These are phyloP conservation scores for Pollenia amentaria DNA, from an alignment of 2,888 invertebrate species.

Conservation along the genomic window DNA sequence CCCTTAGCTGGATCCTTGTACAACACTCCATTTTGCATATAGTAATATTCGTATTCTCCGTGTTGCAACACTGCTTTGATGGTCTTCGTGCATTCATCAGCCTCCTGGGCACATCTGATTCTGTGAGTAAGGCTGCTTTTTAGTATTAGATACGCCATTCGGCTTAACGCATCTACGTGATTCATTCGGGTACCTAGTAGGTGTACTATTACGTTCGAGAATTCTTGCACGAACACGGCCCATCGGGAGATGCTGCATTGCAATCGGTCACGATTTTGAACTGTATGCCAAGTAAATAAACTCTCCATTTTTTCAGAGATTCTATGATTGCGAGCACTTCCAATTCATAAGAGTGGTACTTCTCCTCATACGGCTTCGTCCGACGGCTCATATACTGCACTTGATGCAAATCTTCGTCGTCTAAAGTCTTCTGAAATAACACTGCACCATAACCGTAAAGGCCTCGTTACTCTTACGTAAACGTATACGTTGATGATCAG, in stretches of 20 bases:
- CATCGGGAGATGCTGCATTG: slow-evolving; percentile 76
- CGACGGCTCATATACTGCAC: slow-evolving; percentile 79
- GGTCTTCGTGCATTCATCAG: slow-evolving; percentile 47
- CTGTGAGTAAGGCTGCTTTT: slow-evolving; percentile 46
- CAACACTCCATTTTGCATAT: slow-evolving; percentile 59
- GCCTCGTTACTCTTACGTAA: too few relatives aligned
- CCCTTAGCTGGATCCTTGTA: slow-evolving; percentile 32
- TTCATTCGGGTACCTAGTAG: slow-evolving; percentile 59
- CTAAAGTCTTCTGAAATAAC: slow-evolving; percentile 70
- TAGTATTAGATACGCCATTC: slow-evolving; percentile 38
- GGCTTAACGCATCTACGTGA: slow-evolving; percentile 64
- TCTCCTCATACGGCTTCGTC: slow-evolving; percentile 76
- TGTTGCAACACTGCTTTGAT: slow-evolving; percentile 43
- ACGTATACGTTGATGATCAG: too few relatives aligned
- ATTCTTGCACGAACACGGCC: slow-evolving; percentile 75
- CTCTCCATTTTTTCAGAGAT: slow-evolving; percentile 79
- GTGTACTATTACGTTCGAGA: slow-evolving; percentile 73
- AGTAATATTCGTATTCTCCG: too few relatives aligned
- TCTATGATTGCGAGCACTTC: too few relatives aligned
- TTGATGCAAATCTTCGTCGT: slow-evolving; percentile 77
- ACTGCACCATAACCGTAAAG: slow-evolving; percentile 71
- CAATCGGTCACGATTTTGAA: slow-evolving; percentile 81
- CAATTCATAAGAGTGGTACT: too few relatives aligned
- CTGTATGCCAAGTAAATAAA: slow-evolving; percentile 77
- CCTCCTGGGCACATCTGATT: slow-evolving; percentile 33